Conservation (phyloP, 2,113 vertebrate species). For the Axis porcinus region DNA sequence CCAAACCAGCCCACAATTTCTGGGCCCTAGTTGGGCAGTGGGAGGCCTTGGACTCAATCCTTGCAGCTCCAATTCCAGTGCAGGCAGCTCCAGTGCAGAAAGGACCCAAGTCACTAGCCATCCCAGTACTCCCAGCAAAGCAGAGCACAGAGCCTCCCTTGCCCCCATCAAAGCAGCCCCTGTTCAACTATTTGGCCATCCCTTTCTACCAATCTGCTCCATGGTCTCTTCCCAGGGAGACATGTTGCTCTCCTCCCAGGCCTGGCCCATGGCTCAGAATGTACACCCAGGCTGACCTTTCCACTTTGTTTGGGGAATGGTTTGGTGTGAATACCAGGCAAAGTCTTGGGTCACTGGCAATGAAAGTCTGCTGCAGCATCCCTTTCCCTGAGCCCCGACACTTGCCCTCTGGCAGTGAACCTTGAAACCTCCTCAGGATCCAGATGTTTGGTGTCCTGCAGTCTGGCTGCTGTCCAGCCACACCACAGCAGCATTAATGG, state of each 20-base stretch:
- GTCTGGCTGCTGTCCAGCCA: constrained; percentile 37
- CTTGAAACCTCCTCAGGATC: neutral
- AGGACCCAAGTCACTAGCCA: neutral
- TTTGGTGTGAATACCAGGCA: neutral
- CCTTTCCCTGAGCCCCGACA: neutral
- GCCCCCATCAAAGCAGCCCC: neutral
- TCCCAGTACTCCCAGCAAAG: neutral
- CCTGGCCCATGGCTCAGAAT: neutral
- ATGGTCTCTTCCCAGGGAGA: neutral
- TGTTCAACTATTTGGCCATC: neutral
- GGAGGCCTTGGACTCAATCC: neutral
- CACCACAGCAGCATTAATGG: neutral
- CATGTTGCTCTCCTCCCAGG: neutral
- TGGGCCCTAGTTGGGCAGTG: neutral
- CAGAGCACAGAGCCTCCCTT: neutral
- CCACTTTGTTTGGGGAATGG: neutral
- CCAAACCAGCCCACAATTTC: neutral
- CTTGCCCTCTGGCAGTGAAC: neutral
- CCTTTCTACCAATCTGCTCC: neutral
- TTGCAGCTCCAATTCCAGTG: neutral
- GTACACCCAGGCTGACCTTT: neutral
- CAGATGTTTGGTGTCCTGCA: constrained; percentile 52
- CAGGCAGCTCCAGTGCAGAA: neutral
- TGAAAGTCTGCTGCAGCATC: neutral
- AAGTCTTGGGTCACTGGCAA: neutral